Base-by-base conservation (phyloP, 2,113 vertebrate species). In the Apistogramma diplotaenia region DNA sequence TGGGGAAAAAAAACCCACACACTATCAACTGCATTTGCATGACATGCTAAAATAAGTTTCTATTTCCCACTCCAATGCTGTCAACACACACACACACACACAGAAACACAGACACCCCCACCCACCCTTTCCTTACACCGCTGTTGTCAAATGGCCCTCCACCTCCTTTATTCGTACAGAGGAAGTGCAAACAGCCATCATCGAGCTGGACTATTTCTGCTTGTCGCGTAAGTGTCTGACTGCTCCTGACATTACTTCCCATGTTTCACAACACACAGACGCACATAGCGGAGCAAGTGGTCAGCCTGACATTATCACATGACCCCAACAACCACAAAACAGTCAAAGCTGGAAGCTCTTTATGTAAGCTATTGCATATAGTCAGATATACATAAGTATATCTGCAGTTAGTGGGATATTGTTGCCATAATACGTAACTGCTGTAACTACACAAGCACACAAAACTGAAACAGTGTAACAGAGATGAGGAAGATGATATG, bases 241-340 rank as follows among this genome's bases (percentile, higher is more conserved):
- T 85, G 84, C 88, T 85, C 90, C 76, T 86, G 92, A 94, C 90
- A 83, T 80, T 77, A 93, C 93, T 96, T 96, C 95, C 94, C 94
- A 95, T 93, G 94, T 95, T 95, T 95, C 94, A 94, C 93, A 95
- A 95, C 88, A 83, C 93, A 91, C 92, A 87, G 74, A 84, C 18
- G 75, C 59, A 89, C 85, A 85, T 18, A 82, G 81, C 71, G 87
- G 88, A 90, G 89, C 74, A 84, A 91, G 92, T 88, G 91, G 84
- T 78, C 85, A 81, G 82, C 72, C 91, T 82, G n/a, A 71, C 60
- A 75, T 78, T 74, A 89, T 93, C 91, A 92, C 92, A 93, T 92
- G 90, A 92, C 85, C 86, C 74, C 83, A 74, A 81, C 84, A 84
- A 76, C 76, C 74, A 79, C 85, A 87, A 58, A 90, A 82, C 83